Evolutionary conservation across 2,113 vertebrate species (phyloP).

Genomic region (Crypturellus undulatus): DNA sequence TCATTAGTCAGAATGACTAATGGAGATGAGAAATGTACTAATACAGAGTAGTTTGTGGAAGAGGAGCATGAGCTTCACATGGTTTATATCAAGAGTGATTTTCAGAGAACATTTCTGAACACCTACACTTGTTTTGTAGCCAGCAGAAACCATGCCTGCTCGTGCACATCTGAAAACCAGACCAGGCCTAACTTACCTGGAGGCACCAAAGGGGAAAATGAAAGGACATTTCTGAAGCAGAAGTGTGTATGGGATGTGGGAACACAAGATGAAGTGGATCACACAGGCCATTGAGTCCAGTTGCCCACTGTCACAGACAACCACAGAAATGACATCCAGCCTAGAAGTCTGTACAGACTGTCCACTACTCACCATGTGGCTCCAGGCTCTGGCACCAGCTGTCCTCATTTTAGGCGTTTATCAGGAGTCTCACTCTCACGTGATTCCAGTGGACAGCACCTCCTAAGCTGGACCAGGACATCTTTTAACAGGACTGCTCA

Average conservation of each 20-base stretch:
- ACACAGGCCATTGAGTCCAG: neutral
- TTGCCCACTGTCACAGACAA: neutral
- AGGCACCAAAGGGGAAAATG: neutral
- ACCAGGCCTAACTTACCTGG: neutral
- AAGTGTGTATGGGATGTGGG: neutral
- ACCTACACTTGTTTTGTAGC: conserved; percentile 17
- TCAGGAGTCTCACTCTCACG: neutral
- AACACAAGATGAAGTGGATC: neutral
- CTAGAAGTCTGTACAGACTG: neutral
- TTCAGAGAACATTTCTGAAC: conserved; percentile 35
- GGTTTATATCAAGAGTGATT: neutral
- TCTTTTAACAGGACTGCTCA: accelerated
- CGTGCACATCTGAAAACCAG: neutral
- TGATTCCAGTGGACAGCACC: neutral
- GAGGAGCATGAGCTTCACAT: conserved; percentile 34
- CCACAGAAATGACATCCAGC: neutral
- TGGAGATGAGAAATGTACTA: conserved; percentile 42
- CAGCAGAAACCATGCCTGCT: neutral
- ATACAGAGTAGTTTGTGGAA: neutral
- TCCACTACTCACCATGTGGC: neutral
- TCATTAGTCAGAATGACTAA: conserved; percentile 67
- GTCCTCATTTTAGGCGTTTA: neutral
- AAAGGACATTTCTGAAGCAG: neutral
- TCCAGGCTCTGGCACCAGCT: neutral
- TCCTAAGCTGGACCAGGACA: neutral